These are phyloP conservation scores for Macrotus californicus DNA, from an alignment of 2,113 vertebrate species.

Conservation along the genomic window DNA sequence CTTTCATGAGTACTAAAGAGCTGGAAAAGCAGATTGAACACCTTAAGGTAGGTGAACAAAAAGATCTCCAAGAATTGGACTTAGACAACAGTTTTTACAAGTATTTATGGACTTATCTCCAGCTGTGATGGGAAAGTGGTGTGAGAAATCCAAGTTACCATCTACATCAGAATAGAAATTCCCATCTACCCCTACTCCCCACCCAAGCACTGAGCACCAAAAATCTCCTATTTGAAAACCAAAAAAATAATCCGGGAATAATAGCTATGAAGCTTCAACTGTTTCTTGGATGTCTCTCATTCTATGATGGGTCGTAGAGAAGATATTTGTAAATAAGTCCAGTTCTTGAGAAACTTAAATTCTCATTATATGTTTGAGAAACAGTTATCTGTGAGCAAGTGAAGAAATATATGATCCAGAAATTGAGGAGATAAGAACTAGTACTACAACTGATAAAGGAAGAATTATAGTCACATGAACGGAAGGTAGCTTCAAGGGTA, in stretches of 20 bases:
- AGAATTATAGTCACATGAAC: background rate
- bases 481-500: background rate
- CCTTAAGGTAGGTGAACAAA: slow-evolving; percentile 84
- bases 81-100: background rate
- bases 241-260: background rate
- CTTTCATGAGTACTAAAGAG: slow-evolving; percentile 83
- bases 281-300: background rate
- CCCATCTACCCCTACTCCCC: background rate
- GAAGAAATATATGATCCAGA: background rate
- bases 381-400: background rate
- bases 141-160: background rate
- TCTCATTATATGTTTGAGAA: background rate
- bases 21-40: slow-evolving; percentile 88
- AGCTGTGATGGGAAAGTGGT: background rate
- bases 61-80: background rate
- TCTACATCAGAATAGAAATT: background rate
- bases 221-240: slow-evolving; percentile 15
- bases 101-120: background rate
- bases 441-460: background rate
- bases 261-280: background rate
- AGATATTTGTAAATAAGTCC: background rate
- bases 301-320: background rate
- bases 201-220: background rate
- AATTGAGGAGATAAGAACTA: background rate
- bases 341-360: background rate